Conservation (phyloP, 2,113 vertebrate species). For the Eclectus roratus region DNA sequence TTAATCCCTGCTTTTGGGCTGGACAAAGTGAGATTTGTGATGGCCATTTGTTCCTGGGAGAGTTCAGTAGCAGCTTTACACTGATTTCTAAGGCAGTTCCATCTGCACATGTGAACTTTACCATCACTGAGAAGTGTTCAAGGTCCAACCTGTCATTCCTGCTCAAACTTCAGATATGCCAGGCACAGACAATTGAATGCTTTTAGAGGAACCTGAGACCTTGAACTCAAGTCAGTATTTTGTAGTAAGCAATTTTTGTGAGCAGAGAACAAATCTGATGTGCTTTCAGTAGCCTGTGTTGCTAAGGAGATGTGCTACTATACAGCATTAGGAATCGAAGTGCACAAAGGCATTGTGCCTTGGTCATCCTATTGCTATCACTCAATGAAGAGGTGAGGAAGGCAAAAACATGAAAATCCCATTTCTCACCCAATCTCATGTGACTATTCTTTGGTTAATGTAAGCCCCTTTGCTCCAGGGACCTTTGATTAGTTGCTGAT, state of each 20-base stretch:
- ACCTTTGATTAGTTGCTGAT: background rate
- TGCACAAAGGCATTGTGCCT: background rate
- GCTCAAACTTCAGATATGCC: background rate
- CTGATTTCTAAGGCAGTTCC: background rate
- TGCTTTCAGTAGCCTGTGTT: background rate
- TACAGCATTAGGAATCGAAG: background rate
- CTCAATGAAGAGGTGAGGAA: background rate
- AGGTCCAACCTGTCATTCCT: background rate
- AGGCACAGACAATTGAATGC: background rate
- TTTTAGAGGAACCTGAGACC: background rate
- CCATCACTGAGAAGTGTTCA: background rate
- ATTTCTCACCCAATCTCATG: background rate
- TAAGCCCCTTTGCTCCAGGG: background rate
- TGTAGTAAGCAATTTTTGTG: background rate
- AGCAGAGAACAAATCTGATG: background rate
- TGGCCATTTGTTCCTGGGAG: background rate
- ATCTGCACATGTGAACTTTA: background rate
- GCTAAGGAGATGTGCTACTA: background rate
- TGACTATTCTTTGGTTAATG: background rate
- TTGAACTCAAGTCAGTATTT: slow-evolving; percentile 22
- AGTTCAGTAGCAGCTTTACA: background rate
- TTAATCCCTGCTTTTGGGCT: background rate
- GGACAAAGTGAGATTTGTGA: background rate
- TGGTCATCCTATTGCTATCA: background rate
- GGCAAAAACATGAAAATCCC: background rate